Evolutionary conservation across 2,113 vertebrate species (phyloP).

Genomic region (Cichladusa arquata): DNA sequence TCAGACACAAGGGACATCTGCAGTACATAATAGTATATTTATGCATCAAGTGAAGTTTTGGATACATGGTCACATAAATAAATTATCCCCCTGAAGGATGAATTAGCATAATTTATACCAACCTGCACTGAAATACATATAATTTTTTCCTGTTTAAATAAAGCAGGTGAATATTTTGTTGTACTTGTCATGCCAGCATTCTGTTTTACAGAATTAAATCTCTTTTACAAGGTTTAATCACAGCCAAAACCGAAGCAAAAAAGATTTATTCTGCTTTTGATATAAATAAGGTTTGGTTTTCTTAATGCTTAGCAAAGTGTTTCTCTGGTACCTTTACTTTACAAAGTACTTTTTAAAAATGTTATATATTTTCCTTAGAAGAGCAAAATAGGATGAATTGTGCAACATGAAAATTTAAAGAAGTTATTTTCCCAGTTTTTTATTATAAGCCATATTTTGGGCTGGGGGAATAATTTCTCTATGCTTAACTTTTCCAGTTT

Average conservation of each 20-base stretch:
- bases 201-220: not conserved
- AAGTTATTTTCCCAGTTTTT: not conserved
- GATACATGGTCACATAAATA: constrained; percentile 6
- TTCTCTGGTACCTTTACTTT: not conserved
- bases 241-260: not conserved
- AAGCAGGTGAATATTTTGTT: not conserved
- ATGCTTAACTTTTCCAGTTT: not conserved
- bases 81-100: not conserved
- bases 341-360: not conserved
- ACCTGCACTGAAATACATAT: not conserved
- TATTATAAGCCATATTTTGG: not conserved
- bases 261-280: not conserved
- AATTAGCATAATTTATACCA: constrained; percentile 10
- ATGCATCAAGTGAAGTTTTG: not conserved
- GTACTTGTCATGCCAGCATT: not conserved
- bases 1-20: constrained; percentile 1
- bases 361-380: not conserved
- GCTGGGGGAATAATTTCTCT: not conserved
- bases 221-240: not conserved
- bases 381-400: not conserved
- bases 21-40: not conserved
- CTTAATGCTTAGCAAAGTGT: not conserved
- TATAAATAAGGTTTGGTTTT: not conserved
- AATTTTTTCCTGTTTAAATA: not conserved
- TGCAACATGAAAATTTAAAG: not conserved